These are phyloP conservation scores for Matsumyia berberina DNA, from an alignment of 2,888 invertebrate genomes.

Conservation along the genomic window DNA sequence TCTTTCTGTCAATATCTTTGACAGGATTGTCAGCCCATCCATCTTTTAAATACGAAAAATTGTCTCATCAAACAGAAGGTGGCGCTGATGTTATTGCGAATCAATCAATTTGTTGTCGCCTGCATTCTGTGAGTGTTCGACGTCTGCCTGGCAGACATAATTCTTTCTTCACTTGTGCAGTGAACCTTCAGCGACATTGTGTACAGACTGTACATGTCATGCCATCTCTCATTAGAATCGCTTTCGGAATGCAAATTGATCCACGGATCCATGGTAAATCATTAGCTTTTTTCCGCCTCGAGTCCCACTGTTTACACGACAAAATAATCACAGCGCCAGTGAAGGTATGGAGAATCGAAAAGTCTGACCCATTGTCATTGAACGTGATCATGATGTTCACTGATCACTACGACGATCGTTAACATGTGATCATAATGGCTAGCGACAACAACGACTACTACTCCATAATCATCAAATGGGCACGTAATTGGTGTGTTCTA, in stretches of 20 bases:
- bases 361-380: slow-evolving; percentile 34
- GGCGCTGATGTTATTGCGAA: too few relatives aligned
- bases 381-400: slow-evolving; percentile 30
- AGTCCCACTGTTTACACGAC: not conserved
- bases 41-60: too few relatives aligned
- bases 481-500: slow-evolving; percentile 64
- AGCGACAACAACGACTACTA: not conserved
- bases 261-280: not conserved
- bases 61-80: too few relatives aligned
- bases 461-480: slow-evolving; percentile 45
- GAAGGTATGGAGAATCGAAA: not conserved
- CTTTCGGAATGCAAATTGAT: slow-evolving; percentile 6
- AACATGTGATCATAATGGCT: slow-evolving; percentile 17
- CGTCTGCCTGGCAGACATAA: too few relatives aligned
- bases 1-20: too few relatives aligned
- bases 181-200: not conserved
- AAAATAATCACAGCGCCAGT: not conserved
- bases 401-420: slow-evolving; percentile 11
- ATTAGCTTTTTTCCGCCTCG: not conserved
- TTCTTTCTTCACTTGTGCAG: not conserved
- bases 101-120: too few relatives aligned
- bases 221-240: not conserved
- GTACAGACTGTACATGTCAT: too few relatives aligned
- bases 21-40: too few relatives aligned
- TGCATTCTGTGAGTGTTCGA: too few relatives aligned